A percentile compares a stretch with the other conserved stretches of the same genome.
These are phyloP conservation scores for Sturmia bella DNA, from an alignment of 2,888 invertebrate species.

Conservation along the genomic window DNA sequence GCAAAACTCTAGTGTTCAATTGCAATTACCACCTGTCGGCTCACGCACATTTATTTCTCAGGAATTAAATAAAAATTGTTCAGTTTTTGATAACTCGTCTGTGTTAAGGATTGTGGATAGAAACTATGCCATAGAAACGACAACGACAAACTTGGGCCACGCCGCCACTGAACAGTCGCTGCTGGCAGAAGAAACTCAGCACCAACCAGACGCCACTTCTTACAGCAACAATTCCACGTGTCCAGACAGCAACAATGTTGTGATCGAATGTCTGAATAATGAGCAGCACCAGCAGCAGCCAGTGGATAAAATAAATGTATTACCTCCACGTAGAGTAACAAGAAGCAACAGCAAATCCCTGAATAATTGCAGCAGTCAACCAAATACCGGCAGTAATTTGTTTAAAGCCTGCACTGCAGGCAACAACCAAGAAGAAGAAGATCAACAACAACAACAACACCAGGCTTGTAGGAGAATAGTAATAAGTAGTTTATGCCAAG, in stretches of 20 bases:
- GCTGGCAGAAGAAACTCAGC: background rate
- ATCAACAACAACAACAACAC: too few relatives aligned
- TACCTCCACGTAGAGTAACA: background rate
- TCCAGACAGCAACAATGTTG: background rate
- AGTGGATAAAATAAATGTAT: background rate
- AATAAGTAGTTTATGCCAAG: conserved; percentile 6
- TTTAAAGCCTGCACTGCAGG: background rate
- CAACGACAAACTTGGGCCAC: background rate
- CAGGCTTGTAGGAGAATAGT: background rate
- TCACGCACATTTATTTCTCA: conserved; percentile 55
- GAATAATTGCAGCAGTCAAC: background rate
- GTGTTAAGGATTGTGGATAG: conserved; percentile 51
- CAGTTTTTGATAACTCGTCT: conserved; percentile 63
- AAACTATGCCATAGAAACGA: conserved; percentile 14
- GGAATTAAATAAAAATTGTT: conserved; percentile 65
- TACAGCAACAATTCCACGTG: background rate
- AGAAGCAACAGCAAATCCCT: too few relatives aligned
- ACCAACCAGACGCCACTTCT: background rate
- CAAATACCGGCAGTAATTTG: background rate
- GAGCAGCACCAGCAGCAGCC: background rate
- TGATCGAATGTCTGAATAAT: background rate
- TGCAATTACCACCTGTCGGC: conserved; percentile 3
- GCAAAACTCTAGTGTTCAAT: conserved; percentile 11
- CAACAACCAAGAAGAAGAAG: too few relatives aligned
- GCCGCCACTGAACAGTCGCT: background rate